Conservation (phyloP, 2,113 vertebrate genomes). For the Corynorhinus townsendii region DNA sequence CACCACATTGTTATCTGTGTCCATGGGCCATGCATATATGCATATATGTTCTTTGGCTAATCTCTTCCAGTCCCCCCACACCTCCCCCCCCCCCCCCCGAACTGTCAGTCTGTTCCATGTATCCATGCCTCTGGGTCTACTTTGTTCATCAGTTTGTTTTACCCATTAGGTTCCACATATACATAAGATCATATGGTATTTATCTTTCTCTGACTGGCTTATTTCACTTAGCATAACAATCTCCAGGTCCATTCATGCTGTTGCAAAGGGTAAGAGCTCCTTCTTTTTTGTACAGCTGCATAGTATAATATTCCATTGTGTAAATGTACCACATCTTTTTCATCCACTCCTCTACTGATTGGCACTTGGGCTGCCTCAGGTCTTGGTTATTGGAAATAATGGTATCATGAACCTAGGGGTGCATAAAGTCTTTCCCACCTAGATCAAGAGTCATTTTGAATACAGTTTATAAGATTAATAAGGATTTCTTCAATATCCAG, state of each 20-base stretch:
- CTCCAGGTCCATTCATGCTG: background rate
- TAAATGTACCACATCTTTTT: background rate
- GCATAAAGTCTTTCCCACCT: background rate
- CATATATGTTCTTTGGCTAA: background rate
- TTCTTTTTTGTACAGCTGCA: background rate
- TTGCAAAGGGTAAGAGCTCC: background rate
- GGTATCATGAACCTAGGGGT: background rate
- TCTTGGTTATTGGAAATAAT: background rate
- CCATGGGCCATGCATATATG: background rate
- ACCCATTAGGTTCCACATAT: background rate
- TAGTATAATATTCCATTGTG: background rate
- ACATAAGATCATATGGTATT: background rate
- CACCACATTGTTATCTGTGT: background rate
- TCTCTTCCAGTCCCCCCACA: background rate
- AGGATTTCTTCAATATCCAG: background rate
- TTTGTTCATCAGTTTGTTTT: background rate
- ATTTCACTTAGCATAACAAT: background rate
- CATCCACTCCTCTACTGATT: background rate
- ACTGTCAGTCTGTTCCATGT: background rate
- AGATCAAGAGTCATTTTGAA: background rate
- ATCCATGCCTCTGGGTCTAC: background rate
- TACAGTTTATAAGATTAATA: background rate
- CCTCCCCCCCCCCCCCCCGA: background rate
- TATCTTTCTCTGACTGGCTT: background rate
- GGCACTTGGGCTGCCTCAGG: background rate